Conservation (phyloP, 2,113 vertebrate genomes). For the Morone saxatilis region DNA sequence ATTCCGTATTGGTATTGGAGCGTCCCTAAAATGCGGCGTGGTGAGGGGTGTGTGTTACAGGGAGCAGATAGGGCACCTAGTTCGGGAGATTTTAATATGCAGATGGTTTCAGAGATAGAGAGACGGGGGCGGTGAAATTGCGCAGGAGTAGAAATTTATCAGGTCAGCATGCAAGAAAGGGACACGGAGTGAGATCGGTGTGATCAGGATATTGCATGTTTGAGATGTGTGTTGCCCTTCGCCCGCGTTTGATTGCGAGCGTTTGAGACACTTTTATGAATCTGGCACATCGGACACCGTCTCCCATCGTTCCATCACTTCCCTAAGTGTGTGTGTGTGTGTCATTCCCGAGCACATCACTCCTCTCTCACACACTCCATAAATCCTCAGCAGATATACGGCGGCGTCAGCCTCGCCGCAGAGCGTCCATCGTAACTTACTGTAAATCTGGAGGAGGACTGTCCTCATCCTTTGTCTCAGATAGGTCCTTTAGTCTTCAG, state of each 20-base stretch:
- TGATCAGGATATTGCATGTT: constrained; percentile 16
- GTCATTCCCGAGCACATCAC: constrained; percentile 61
- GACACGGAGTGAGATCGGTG: not conserved
- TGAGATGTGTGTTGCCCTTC: constrained; percentile 48
- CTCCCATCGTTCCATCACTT: constrained; percentile 70
- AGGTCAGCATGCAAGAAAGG: not conserved
- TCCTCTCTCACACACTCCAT: constrained; percentile 62
- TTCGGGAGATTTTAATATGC: constrained; percentile 8
- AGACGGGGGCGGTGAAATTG: constrained; percentile 36
- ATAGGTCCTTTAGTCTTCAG: constrained; percentile 58
- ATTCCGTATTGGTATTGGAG: not conserved
- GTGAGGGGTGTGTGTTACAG: not conserved
- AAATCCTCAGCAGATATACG: constrained; percentile 76
- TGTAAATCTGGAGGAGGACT: constrained; percentile 72
- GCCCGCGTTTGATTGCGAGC: constrained; percentile 39
- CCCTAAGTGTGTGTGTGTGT: constrained; percentile 60
- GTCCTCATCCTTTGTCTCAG: constrained; percentile 65
- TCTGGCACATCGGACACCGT: constrained; percentile 33
- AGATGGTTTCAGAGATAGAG: constrained; percentile 23
- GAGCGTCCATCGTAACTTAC: constrained; percentile 49
- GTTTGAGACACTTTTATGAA: constrained; percentile 66
- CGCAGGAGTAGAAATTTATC: constrained; percentile 8
- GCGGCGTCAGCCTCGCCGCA: constrained; percentile 52
- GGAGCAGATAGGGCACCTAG: not conserved
- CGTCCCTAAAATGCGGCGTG: not conserved